Evolutionary conservation across 2,888 invertebrate species (phyloP).

Genomic region (Tipula unca): DNA sequence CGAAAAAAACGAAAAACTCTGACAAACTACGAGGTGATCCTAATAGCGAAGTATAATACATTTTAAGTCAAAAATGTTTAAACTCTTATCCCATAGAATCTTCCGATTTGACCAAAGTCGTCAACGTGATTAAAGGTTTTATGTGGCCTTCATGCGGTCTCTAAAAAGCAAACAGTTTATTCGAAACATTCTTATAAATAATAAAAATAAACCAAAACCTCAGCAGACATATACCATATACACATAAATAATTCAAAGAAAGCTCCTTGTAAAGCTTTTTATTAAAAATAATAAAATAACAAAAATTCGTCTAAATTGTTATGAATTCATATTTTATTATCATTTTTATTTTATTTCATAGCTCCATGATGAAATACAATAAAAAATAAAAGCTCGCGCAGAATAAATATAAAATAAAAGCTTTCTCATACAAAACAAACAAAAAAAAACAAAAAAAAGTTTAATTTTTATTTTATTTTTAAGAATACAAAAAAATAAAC

Average conservation of each 20-base stretch:
- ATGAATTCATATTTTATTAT: constrained; percentile 14
- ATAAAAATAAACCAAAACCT: too few species aligned
- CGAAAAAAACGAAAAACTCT: too few species aligned
- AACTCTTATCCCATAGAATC: too few species aligned
- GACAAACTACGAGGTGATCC: too few species aligned
- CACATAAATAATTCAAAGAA: not conserved
- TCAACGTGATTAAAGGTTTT: too few species aligned
- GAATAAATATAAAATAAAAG: not conserved
- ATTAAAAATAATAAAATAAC: not conserved
- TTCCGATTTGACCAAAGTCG: too few species aligned
- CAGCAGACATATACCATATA: not conserved
- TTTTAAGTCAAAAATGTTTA: too few species aligned
- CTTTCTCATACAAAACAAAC: not conserved
- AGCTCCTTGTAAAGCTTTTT: not conserved
- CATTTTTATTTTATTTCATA: not conserved
- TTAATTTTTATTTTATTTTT: not conserved
- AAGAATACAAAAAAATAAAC: too few species aligned
- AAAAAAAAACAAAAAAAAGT: not conserved
- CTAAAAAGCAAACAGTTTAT: too few species aligned
- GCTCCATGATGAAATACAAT: not conserved
- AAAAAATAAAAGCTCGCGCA: not conserved
- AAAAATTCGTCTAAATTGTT: not conserved
- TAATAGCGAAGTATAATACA: too few species aligned
- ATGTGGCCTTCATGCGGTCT: too few species aligned
- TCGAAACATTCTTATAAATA: too few species aligned